A percentile compares a stretch with the other conserved stretches of the same genome.
Conservation (phyloP, 1,140 invertebrate genomes). For the Drosophila guanche region DNA sequence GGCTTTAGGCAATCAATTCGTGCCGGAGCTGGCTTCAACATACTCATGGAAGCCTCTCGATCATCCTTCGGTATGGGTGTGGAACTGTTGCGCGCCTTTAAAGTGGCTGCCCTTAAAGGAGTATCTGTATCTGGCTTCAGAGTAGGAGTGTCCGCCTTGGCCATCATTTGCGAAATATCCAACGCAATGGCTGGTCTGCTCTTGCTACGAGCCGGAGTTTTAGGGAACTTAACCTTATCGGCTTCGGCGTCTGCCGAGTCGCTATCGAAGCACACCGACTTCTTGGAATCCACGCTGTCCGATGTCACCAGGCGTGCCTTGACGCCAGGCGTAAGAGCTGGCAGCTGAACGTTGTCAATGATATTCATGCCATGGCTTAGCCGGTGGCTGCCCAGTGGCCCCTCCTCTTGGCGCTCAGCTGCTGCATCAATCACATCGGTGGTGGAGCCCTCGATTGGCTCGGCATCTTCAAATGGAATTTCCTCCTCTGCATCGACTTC, state of each 20-base stretch:
- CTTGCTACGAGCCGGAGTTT: slow-evolving; percentile 58
- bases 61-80: slow-evolving; percentile 50
- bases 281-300: slow-evolving; percentile 9
- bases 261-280: slow-evolving; percentile 42
- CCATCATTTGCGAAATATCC: too few relatives aligned
- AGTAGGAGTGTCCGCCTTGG: too few relatives aligned
- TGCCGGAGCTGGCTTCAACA: slow-evolving; percentile 16
- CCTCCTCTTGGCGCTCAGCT: background rate
- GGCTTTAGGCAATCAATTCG: slow-evolving; percentile 54
- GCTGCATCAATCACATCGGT: too few relatives aligned
- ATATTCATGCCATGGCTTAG: background rate
- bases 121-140: background rate
- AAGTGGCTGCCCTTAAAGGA: background rate
- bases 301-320: background rate
- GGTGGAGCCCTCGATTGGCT: background rate
- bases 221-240: slow-evolving; percentile 55
- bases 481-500: background rate
- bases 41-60: background rate
- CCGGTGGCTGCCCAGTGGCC: too few relatives aligned
- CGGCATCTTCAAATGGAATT: background rate
- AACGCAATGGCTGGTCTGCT: background rate
- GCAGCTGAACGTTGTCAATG: background rate
- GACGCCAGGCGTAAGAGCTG: background rate
- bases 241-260: background rate
- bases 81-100: slow-evolving; percentile 53